Evolutionary conservation across 2,797 vertebrate genomes (phyloP), one percentile per base, ranked within the genome.

Genomic region (Ctenopoma multispine): DNA sequence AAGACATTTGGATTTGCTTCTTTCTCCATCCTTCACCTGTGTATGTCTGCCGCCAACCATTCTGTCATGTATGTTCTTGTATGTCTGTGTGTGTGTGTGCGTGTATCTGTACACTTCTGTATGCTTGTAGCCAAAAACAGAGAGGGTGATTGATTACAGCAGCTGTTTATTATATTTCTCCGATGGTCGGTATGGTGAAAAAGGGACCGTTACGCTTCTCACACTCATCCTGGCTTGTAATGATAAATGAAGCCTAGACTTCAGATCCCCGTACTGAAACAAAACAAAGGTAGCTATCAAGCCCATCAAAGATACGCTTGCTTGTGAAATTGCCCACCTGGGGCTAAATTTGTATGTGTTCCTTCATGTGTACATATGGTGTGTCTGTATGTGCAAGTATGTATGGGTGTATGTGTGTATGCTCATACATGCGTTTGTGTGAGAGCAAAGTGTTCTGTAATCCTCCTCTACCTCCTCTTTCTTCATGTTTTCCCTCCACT

Each of bases 281-380:
- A 91, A 92, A 94, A 96, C 94, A 94, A 95, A 91, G 95, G 95
- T 95, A 95, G 95, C 96, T 95, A 94, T 96, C 93, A 94, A 95
- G 77, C 60, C 72, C 95, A 94, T 95, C 94, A 93, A 94, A 79
- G 80, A 71, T 93, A 93, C 95, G 95, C 95, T 96, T 96, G 96
- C 96, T 96, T 95, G 95, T 95, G 94, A 95, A 96, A 95, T 95
- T 94, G 95, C 95, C 95, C 94, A 96, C 90, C 90, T 88, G 85
- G 86, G 91, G 88, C 82, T 91, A 73, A 80, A 82, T 89, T 80
- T 85, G 87, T 85, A 77, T 72, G 77, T 78, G 84, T 87, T 85
- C 83, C 73, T 83, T 89, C 67, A 77, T 85, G 83, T 88, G 88
- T 83, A 79, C 83, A 38, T 86, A 72, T 50, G 69, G 58, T 88